Percentiles rank a stretch among this genome's conserved stretches.
Evolutionary conservation across 2,113 vertebrate species (phyloP).

Genomic region (Phylloscopus whistleri): DNA sequence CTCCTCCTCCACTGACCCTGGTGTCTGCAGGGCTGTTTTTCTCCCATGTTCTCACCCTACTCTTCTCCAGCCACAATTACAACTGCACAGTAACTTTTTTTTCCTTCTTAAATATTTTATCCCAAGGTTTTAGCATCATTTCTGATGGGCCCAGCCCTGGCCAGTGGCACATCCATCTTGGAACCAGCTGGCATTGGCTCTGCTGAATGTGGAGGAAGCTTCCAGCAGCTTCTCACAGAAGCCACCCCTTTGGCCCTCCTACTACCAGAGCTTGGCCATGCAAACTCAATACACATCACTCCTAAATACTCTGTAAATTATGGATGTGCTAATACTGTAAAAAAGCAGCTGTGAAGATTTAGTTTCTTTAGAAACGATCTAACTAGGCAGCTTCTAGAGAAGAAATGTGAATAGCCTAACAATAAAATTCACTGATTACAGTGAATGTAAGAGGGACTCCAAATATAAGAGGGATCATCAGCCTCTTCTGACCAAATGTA

Average conservation of each 20-base stretch:
- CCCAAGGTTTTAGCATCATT: fast-evolving
- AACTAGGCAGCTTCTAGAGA: background rate
- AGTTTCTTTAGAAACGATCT: background rate
- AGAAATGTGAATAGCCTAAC: background rate
- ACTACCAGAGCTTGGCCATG: background rate
- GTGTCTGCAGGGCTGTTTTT: background rate
- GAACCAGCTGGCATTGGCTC: background rate
- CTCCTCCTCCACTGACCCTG: background rate
- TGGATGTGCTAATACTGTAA: background rate
- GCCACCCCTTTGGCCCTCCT: background rate
- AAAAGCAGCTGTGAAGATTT: background rate
- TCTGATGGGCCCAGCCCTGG: background rate
- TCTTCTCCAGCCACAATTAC: fast-evolving
- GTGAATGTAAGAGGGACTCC: background rate
- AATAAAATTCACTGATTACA: background rate
- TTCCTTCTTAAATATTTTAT: background rate
- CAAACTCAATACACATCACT: fast-evolving
- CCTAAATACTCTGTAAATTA: background rate
- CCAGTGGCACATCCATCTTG: background rate
- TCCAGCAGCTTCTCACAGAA: background rate
- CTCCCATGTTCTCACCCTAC: fast-evolving
- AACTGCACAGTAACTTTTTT: background rate
- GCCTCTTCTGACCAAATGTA: background rate
- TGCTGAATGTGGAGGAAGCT: background rate
- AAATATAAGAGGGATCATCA: background rate